Evolutionary conservation across 2,797 vertebrate species (phyloP).

Genomic region (Rhincodon typus): DNA sequence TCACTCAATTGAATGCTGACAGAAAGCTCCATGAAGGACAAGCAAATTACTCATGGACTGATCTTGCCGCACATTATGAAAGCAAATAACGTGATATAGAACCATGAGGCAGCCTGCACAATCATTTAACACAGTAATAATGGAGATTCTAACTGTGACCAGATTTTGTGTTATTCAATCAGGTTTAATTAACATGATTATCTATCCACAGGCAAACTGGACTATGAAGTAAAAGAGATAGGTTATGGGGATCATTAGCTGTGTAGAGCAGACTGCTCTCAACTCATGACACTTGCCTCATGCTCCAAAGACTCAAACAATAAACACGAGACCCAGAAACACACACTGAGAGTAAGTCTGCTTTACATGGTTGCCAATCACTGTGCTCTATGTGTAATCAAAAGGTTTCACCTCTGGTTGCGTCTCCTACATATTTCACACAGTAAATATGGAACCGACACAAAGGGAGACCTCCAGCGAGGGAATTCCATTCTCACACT

Average conservation of each 20-base stretch:
- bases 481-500: background rate
- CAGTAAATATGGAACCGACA: background rate
- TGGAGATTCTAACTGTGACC: slow-evolving; percentile 20
- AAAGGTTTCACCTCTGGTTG: slow-evolving; percentile 26
- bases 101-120: background rate
- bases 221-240: slow-evolving; percentile 2
- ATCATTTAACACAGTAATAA: slow-evolving; percentile 2
- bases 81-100: background rate
- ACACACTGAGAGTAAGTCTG: slow-evolving; percentile 17
- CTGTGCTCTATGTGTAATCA: slow-evolving; percentile 7
- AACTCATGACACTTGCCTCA: slow-evolving; percentile 9
- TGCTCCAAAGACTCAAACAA: slow-evolving; percentile 14
- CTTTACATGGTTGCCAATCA: slow-evolving; percentile 31
- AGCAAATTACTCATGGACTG: background rate
- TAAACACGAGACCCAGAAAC: background rate
- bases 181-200: slow-evolving; percentile 26
- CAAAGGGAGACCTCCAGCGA: slow-evolving; percentile 7
- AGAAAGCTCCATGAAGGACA: slow-evolving; percentile 3
- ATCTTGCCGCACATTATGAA: background rate
- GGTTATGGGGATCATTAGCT: slow-evolving; percentile 7
- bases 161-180: slow-evolving; percentile 22
- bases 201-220: slow-evolving; percentile 1
- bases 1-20: background rate
- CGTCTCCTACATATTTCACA: background rate
- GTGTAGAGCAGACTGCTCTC: background rate